phyloP scores from a whole-genome alignment of 2,113 vertebrate genomes.

The Cynocephalus volans region DNA sequence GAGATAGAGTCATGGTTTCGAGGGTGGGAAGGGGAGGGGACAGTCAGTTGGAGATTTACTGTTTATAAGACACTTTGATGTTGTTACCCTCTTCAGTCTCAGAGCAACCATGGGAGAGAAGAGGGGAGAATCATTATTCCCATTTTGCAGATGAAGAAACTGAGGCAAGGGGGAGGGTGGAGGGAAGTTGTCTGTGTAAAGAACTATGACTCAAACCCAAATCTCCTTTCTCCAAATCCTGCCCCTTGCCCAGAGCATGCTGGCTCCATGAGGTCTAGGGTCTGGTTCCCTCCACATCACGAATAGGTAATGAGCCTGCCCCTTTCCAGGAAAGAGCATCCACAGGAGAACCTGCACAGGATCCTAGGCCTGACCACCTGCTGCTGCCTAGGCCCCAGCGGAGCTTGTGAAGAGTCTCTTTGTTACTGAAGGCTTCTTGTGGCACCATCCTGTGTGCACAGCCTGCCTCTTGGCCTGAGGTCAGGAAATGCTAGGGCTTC shows the following conservation, averaged over 20 bases:
- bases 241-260: not conserved
- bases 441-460: not conserved
- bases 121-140: not conserved
- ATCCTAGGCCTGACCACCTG: not conserved
- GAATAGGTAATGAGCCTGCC: not conserved
- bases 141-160: not conserved
- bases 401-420: not conserved
- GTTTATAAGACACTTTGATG: not conserved
- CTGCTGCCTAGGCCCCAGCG: not conserved
- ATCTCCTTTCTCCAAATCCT: not conserved
- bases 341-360: not conserved
- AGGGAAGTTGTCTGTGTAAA: not conserved
- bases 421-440: not conserved
- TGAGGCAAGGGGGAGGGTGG: not conserved
- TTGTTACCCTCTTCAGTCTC: not conserved
- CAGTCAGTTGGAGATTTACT: not conserved
- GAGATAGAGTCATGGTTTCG: not conserved
- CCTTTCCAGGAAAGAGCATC: not conserved
- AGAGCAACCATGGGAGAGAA: not conserved
- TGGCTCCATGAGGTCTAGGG: not conserved
- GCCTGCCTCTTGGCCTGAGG: not conserved
- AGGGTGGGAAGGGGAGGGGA: not conserved
- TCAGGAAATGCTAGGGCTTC: not conserved
- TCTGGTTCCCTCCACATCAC: not conserved
- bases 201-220: not conserved